Evolutionary conservation across 2,113 vertebrate species (phyloP), one percentile per base, ranked within the genome.

Genomic region (Panthera leo): DNA sequence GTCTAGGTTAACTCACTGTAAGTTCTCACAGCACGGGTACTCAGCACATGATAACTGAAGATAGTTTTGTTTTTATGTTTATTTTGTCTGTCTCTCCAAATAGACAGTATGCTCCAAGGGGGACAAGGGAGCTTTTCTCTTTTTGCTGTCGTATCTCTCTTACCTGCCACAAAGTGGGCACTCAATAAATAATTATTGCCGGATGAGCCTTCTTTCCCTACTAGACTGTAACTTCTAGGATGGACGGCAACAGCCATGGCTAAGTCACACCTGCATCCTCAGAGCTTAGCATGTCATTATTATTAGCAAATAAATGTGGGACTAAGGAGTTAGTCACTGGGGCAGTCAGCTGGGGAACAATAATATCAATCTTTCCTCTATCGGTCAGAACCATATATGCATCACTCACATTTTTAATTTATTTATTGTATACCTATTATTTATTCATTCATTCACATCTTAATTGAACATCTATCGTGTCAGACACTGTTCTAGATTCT

Each of bases 361-460:
- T 23, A 42, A n/a, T 25, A 73, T 10, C 29, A 73, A 36, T 31
- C 13, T 53, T 88, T 71, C n/a, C 1, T 82, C 34, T 68, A 3
- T 7, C 36, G 76, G n/a, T 67, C n/a, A 76, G 48, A 61, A 51
- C 14, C 25, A 73, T 51, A 23, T 14, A 27, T 19, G 55, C 0
- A 55, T n/a, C 58, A 36, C 1, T 34, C 89, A 7, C 10, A 34
- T n/a, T 25, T 86, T 86, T 76, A 39, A 80, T 89, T 55, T 25
- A 70, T 18, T 29, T 88, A 48, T 55, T 65, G 29, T 48, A 15
- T 39, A 85, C 16, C 29, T 45, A 36, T 82, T 58, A 51, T 5
- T 80, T 89, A 91, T 23, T 63, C n/a, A 94, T 82, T 68, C 67
- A 75, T 88, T 89, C 9, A 91, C 93, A 70, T 48, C 85, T 10